phyloP scores from a whole-genome alignment of 1,140 invertebrate species.

The Panagrolaimus sp. region DNA sequence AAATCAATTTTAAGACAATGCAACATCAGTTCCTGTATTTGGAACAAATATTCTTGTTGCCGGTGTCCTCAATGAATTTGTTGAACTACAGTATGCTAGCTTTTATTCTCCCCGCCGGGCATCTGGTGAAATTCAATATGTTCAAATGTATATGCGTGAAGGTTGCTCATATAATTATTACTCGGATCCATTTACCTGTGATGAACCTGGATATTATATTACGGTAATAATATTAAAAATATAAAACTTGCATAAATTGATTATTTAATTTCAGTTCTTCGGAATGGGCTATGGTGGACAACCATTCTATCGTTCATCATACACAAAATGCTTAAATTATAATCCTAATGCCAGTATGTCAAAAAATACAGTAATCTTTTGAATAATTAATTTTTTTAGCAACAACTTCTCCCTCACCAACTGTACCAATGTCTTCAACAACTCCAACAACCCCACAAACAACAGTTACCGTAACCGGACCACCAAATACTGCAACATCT shows the following conservation, averaged over 20 bases:
- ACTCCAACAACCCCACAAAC: background rate
- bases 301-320: background rate
- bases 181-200: conserved; percentile 1
- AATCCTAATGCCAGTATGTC: background rate
- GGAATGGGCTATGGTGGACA: conserved; percentile 7
- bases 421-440: too few species aligned
- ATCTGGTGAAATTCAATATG: conserved; percentile 8
- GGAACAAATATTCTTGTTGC: background rate
- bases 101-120: background rate
- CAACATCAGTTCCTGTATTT: background rate
- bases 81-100: background rate
- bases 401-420: too few species aligned
- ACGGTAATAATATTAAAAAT: too few species aligned
- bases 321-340: background rate
- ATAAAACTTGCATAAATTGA: too few species aligned
- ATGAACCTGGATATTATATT: background rate
- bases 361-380: too few species aligned
- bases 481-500: background rate
- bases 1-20: background rate
- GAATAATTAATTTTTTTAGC: too few species aligned
- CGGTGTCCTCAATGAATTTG: background rate
- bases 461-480: background rate
- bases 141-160: conserved; percentile 6
- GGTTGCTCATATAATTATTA: conserved; percentile 1
- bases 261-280: too few species aligned